Base-by-base conservation (phyloP, 1,140 invertebrate species). In the Arctopsyche grandis region DNA sequence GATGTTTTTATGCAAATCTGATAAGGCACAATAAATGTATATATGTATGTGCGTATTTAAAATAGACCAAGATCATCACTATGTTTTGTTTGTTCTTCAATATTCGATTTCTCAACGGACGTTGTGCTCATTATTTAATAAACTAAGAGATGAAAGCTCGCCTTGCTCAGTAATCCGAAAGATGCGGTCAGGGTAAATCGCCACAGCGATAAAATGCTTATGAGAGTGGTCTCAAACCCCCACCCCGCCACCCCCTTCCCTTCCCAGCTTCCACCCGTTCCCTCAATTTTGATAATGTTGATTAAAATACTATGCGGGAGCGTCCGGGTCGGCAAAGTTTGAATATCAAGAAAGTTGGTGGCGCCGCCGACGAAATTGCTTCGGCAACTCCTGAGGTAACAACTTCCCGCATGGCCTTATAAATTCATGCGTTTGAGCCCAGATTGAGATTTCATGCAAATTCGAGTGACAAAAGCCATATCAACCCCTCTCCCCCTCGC, bases 221-320 rank as follows among this genome's bases (percentile, higher is more conserved):
- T 76, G 74, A 63, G 56, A 63, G 74, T 71, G 63, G 12, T 9
- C 63, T 24, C 63, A 24, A 12, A 21, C 0, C 9, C 58, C 5
- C 16, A 3, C 21, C 9, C n/a, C n/a, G n/a, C n/a, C n/a, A n/a
- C n/a, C n/a, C n/a, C n/a, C n/a, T n/a, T n/a, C n/a, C n/a, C n/a
- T n/a, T n/a, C n/a, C 63, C 22, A 24, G 26, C 24, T 19, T 12
- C 5, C 9, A 21, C 24, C 22, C 9, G 19, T 29, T 24, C n/a
- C 19, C 74, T 76, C 74, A 76, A 76, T 76, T 76, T 76, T 76
- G 74, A 76, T 76, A 76, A 76, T 76, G 74, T 76, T 76, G 74
- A 76, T 76, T 76, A 76, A 76, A 76, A 76, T 66, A 63, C 56
- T 66, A 76, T 76, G 74, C 56, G 44, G 74, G 74, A 46, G n/a